Evolutionary conservation across 1,140 invertebrate species (phyloP).

Genomic region (Conopomorpha cramerella): DNA sequence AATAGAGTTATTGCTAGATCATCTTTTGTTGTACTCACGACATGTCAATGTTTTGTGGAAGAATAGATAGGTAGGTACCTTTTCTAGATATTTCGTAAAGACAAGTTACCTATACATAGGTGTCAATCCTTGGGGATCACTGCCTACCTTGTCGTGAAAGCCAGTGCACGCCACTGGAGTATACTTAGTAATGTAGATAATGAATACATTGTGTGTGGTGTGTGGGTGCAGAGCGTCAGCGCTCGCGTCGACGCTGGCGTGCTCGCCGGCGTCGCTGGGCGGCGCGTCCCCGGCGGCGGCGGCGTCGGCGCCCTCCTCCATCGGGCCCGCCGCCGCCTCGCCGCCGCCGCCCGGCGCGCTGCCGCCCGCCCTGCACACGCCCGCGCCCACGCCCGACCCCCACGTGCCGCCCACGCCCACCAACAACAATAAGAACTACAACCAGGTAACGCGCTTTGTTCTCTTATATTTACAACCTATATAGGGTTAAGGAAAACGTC

Average conservation of each 20-base stretch:
- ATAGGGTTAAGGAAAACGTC: neutral
- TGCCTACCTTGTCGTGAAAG: too few species aligned
- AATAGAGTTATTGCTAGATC: too few species aligned
- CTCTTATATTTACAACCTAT: constrained; percentile 34
- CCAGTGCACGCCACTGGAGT: too few species aligned
- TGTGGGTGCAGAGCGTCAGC: constrained; percentile 3
- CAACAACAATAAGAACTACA: too few species aligned
- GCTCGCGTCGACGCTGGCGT: constrained; percentile 21
- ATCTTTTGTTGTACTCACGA: too few species aligned
- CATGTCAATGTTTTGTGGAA: too few species aligned
- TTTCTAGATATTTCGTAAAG: too few species aligned
- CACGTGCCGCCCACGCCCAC: constrained; percentile 40
- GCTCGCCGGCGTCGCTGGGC: constrained; percentile 48
- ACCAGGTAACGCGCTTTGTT: constrained; percentile 13
- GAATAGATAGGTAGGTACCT: too few species aligned
- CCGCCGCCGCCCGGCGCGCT: constrained; percentile 34
- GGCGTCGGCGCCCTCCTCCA: constrained; percentile 40
- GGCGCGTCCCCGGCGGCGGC: constrained; percentile 27
- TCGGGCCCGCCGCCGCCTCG: constrained; percentile 58
- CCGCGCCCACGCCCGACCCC: constrained; percentile 52
- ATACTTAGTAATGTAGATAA: too few species aligned
- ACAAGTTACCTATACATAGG: too few species aligned
- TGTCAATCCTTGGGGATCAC: too few species aligned
- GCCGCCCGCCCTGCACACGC: constrained; percentile 38
- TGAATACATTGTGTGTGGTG: too few species aligned